These are phyloP conservation scores for Plagodis dolabraria DNA, from an alignment of 2,888 invertebrate genomes.

Conservation along the genomic window DNA sequence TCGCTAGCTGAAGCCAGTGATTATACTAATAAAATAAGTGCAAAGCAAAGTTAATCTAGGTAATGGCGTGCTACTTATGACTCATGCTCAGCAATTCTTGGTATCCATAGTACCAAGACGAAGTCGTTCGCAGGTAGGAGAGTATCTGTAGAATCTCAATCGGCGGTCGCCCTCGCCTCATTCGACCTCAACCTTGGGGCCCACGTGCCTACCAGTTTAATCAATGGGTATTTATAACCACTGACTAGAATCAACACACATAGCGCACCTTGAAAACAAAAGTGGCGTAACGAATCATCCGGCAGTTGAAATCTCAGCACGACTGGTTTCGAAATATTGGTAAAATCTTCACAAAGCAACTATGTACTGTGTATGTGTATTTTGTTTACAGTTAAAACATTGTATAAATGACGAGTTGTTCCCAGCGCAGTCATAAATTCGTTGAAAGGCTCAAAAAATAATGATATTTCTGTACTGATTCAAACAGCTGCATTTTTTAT, in stretches of 20 bases:
- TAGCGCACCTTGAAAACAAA: background rate
- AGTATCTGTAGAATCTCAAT: constrained; percentile 59
- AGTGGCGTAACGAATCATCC: background rate
- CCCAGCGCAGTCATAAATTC: too few species aligned
- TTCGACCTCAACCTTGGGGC: constrained; percentile 59
- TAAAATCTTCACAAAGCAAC: too few species aligned
- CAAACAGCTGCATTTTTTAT: too few species aligned
- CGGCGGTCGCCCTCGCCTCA: constrained; percentile 48
- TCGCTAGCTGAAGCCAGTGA: too few species aligned
- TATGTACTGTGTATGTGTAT: too few species aligned
- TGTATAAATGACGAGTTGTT: too few species aligned
- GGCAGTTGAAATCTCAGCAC: too few species aligned
- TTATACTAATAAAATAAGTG: too few species aligned
- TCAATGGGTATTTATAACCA: constrained; percentile 41
- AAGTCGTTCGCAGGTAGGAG: constrained; percentile 39
- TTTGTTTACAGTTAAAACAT: too few species aligned
- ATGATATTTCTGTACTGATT: too few species aligned
- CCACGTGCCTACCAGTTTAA: constrained; percentile 55
- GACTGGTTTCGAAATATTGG: too few species aligned
- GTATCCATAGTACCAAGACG: constrained; percentile 17
- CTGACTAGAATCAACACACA: constrained; percentile 12
- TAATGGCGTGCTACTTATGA: constrained; percentile 13
- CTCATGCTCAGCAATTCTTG: constrained; percentile 29
- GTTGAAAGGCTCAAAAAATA: too few species aligned
- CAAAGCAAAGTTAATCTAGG: background rate